A percentile compares a stretch with the other conserved stretches of the same genome.
Conservation (phyloP, 2,797 vertebrate species). For the Sparidentex hasta region DNA sequence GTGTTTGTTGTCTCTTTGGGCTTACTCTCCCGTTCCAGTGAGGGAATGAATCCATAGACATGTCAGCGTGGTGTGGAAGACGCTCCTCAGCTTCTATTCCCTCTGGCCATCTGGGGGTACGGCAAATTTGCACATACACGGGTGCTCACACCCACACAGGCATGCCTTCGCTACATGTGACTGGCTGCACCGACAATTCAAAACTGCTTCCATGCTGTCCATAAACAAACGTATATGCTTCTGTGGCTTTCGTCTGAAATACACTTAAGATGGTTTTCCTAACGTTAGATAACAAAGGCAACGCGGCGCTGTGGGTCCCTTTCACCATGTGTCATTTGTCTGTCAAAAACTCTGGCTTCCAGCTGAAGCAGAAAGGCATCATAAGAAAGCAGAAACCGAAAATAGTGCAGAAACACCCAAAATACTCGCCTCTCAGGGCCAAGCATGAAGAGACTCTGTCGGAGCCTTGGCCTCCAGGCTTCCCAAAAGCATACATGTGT, state of each 20-base stretch:
- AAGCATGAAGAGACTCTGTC: slow-evolving; percentile 40
- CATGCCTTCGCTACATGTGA: slow-evolving; percentile 27
- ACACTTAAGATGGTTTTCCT: not conserved
- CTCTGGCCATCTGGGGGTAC: slow-evolving; percentile 38
- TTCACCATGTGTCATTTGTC: slow-evolving; percentile 44
- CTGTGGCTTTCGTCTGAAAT: not conserved
- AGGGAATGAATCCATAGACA: slow-evolving; percentile 62
- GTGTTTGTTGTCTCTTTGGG: slow-evolving; percentile 57
- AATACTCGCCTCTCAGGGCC: slow-evolving; percentile 53
- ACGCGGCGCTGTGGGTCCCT: slow-evolving; percentile 23
- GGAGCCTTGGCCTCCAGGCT: slow-evolving; percentile 48
- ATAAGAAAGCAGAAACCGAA: slow-evolving; percentile 47
- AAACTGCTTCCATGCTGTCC: not conserved
- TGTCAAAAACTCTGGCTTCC: slow-evolving; percentile 32
- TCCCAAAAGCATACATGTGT: slow-evolving; percentile 44
- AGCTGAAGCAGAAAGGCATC: slow-evolving; percentile 47
- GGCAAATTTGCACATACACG: slow-evolving; percentile 31
- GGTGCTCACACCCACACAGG: slow-evolving; percentile 32
- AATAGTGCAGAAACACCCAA: slow-evolving; percentile 52
- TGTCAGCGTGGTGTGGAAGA: slow-evolving; percentile 63
- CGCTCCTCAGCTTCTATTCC: slow-evolving; percentile 51
- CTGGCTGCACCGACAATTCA: slow-evolving; percentile 16
- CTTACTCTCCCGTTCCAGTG: slow-evolving; percentile 43
- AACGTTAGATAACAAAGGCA: not conserved
- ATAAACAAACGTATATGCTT: not conserved